Conservation (phyloP, 2,113 vertebrate species). For the Zeus faber region DNA sequence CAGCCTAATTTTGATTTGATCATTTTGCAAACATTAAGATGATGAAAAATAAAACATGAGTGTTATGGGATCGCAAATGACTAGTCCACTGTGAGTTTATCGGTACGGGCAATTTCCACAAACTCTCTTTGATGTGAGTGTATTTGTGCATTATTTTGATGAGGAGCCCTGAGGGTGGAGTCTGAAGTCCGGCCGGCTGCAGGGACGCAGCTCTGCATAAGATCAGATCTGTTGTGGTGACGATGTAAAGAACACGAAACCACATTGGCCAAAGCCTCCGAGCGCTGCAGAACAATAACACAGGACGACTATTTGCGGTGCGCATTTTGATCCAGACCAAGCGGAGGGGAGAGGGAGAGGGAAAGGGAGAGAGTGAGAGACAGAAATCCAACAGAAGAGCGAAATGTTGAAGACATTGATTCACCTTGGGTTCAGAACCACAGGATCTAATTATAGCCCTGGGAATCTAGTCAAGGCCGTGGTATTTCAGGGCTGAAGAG, state of each 20-base stretch:
- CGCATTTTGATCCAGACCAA: slow-evolving; percentile 54
- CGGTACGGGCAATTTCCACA: slow-evolving; percentile 35
- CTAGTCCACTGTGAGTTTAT: slow-evolving; percentile 34
- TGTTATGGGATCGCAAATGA: too few relatives aligned
- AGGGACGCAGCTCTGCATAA: slow-evolving; percentile 14
- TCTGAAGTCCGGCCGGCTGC: slow-evolving; percentile 27
- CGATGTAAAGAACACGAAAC: slow-evolving; percentile 34
- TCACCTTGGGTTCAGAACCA: slow-evolving; percentile 70
- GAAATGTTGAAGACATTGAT: slow-evolving; percentile 68
- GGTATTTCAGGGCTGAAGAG: slow-evolving; percentile 57
- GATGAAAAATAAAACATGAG: slow-evolving; percentile 31
- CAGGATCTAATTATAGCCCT: slow-evolving; percentile 69
- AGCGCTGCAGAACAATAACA: slow-evolving; percentile 49
- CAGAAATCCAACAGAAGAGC: slow-evolving; percentile 54
- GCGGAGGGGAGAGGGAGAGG: slow-evolving; percentile 31
- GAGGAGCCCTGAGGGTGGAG: slow-evolving; percentile 32
- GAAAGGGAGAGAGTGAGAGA: slow-evolving; percentile 13
- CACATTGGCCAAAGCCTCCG: slow-evolving; percentile 23
- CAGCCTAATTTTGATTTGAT: too few relatives aligned
- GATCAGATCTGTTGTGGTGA: slow-evolving; percentile 22
- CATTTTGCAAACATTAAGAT: too few relatives aligned
- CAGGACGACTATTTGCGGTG: slow-evolving; percentile 41
- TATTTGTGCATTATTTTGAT: slow-evolving; percentile 52
- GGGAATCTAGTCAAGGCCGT: slow-evolving; percentile 68
- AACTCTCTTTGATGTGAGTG: slow-evolving; percentile 37